A percentile compares a stretch with the other conserved stretches of the same genome.
Evolutionary conservation across 2,888 invertebrate species (phyloP).

Genomic region (Apotomis capreana): DNA sequence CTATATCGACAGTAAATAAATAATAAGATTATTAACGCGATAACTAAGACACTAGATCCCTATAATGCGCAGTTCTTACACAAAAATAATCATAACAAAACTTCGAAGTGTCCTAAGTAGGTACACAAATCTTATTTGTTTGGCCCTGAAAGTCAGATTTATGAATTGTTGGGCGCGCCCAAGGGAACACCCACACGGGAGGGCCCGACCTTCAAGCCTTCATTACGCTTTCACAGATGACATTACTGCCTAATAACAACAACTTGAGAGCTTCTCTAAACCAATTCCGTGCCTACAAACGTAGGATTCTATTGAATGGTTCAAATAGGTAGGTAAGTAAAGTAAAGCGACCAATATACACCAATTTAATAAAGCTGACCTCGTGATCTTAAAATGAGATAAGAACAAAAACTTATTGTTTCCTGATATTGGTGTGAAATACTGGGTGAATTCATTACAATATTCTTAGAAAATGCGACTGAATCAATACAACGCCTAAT

Average conservation of each 20-base stretch:
- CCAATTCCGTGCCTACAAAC: background rate
- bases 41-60: background rate
- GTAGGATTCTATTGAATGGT: background rate
- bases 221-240: slow-evolving; percentile 47
- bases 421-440: slow-evolving; percentile 10
- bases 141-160: slow-evolving; percentile 15
- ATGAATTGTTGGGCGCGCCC: slow-evolving; percentile 51
- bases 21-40: background rate
- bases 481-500: background rate
- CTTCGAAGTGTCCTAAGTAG: background rate
- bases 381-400: slow-evolving; percentile 5
- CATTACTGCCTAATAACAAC: slow-evolving; percentile 27
- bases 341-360: background rate
- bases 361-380: background rate
- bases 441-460: background rate
- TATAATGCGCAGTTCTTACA: background rate
- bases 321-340: background rate
- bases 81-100: background rate
- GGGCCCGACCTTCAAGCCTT: slow-evolving; percentile 53
- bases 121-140: slow-evolving; percentile 15
- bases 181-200: slow-evolving; percentile 50
- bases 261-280: slow-evolving; percentile 6
- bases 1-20: background rate
- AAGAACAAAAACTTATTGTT: background rate
- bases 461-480: slow-evolving; percentile 18